Evolutionary conservation across 2,113 vertebrate species (phyloP).

Genomic region (Amazona vittata): DNA sequence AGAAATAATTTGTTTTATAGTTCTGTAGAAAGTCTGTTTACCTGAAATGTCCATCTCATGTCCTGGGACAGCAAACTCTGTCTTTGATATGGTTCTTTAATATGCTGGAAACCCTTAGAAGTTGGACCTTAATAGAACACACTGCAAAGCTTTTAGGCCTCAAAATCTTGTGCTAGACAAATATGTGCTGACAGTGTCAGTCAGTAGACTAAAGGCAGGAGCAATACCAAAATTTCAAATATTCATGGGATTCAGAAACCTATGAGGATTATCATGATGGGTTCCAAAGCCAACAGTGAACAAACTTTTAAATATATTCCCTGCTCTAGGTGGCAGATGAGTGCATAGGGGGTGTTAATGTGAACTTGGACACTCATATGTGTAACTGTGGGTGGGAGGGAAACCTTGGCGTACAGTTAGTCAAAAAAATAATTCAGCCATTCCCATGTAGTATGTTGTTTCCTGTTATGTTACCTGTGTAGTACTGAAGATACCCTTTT

Average conservation of each 20-base stretch:
- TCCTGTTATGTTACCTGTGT: background rate
- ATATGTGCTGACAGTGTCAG: background rate
- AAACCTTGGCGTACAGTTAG: background rate
- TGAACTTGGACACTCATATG: background rate
- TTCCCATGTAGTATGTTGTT: background rate
- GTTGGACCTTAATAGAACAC: background rate
- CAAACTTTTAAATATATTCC: background rate
- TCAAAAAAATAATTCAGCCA: background rate
- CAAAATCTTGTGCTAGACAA: background rate
- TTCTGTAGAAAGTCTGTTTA: background rate
- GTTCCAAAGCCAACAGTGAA: background rate
- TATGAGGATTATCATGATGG: background rate
- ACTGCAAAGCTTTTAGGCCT: background rate
- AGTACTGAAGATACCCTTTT: background rate
- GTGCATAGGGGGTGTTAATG: accelerated
- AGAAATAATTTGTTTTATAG: background rate
- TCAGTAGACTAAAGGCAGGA: background rate
- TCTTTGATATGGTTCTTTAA: background rate
- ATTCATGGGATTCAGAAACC: background rate
- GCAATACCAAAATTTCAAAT: background rate
- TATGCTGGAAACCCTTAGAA: background rate
- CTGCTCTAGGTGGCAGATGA: accelerated
- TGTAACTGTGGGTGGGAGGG: background rate
- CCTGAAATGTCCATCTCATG: background rate
- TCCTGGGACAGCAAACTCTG: background rate